These are phyloP conservation scores for Pseudochaenichthys georgianus DNA, from an alignment of 2,797 vertebrate genomes.

Conservation along the genomic window DNA sequence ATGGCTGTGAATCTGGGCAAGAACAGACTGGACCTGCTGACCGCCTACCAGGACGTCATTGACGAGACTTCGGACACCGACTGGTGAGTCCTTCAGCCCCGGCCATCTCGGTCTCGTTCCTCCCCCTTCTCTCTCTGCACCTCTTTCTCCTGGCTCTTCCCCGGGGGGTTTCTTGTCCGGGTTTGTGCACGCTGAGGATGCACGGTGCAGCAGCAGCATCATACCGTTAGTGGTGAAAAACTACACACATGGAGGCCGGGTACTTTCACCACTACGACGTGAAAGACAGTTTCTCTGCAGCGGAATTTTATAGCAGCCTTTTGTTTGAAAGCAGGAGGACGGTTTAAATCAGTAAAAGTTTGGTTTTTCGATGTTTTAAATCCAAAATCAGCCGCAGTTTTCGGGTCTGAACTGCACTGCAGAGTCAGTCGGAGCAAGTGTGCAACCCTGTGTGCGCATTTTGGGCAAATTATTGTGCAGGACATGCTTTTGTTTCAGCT, in stretches of 20 bases:
- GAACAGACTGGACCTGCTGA: conserved; percentile 94
- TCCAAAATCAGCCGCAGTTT: neutral
- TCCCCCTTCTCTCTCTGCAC: neutral
- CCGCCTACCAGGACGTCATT: conserved; percentile 96
- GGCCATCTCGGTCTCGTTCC: too few relatives aligned
- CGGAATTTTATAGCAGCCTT: neutral
- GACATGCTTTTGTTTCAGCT: conserved; percentile 47
- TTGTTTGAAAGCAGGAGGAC: conserved; percentile 8
- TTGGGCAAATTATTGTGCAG: conserved; percentile 7
- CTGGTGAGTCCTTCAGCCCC: conserved; percentile 87
- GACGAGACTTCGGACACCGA: conserved; percentile 91
- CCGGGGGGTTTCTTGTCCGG: conserved; percentile 11
- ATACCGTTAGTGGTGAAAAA: neutral
- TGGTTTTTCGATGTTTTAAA: neutral
- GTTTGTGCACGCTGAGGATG: conserved; percentile 46
- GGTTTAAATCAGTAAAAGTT: conserved; percentile 2
- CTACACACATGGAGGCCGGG: neutral
- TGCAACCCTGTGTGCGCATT: conserved; percentile 23
- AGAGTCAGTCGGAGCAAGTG: conserved; percentile 20
- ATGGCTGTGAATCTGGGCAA: conserved; percentile 93
- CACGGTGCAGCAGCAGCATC: conserved; percentile 10
- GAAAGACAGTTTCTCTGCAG: neutral
- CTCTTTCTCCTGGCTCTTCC: neutral
- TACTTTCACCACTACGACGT: neutral
- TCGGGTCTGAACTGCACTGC: conserved; percentile 32